These are phyloP conservation scores for Urocolius indicus DNA, from an alignment of 2,113 vertebrate genomes.

Conservation along the genomic window DNA sequence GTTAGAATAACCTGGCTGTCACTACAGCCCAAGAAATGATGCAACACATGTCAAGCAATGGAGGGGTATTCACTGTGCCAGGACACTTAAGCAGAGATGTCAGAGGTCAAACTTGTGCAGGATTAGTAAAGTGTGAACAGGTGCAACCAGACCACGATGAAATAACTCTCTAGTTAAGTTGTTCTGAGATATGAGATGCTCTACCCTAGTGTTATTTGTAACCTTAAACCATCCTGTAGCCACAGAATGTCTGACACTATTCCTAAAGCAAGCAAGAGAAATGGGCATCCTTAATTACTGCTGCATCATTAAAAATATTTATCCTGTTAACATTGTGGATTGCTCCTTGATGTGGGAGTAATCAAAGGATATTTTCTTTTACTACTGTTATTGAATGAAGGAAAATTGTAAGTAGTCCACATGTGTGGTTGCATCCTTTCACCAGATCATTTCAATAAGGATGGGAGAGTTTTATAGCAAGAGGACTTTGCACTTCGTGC, in stretches of 20 bases:
- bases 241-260: neutral
- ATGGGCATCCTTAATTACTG: neutral
- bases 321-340: neutral
- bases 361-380: neutral
- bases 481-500: neutral
- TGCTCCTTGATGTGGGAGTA: neutral
- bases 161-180: slow-evolving; percentile 7
- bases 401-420: neutral
- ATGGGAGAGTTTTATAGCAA: neutral
- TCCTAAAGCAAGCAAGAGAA: neutral
- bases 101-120: slow-evolving; percentile 50
- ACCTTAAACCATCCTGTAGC: neutral
- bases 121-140: slow-evolving; percentile 48
- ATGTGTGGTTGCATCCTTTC: neutral
- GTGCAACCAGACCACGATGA: slow-evolving; percentile 40
- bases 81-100: slow-evolving; percentile 1
- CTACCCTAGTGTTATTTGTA: neutral
- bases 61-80: neutral
- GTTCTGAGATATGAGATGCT: neutral
- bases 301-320: neutral
- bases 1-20: neutral
- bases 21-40: slow-evolving; percentile 4
- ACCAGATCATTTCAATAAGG: neutral
- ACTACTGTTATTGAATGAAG: neutral
- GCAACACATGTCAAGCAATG: slow-evolving; percentile 23